phyloP scores from a whole-genome alignment of 2,888 invertebrate genomes.

The Formica aserva region DNA sequence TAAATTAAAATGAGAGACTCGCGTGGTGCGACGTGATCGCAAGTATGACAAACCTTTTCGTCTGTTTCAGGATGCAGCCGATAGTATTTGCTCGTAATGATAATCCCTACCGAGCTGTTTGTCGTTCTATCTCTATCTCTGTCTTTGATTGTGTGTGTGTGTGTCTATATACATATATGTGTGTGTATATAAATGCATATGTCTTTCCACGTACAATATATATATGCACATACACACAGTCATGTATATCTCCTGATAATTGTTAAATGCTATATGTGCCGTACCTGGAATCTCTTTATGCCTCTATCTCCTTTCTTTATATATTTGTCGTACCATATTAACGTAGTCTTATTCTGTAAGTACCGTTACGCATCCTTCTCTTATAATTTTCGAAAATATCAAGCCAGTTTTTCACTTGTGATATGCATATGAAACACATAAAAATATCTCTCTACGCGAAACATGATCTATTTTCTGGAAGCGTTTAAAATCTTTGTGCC shows the following conservation, averaged over 20 bases:
- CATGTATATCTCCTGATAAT: constrained; percentile 82
- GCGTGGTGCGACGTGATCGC: constrained; percentile 61
- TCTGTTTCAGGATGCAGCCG: constrained; percentile 85
- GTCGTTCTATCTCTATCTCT: constrained; percentile 67
- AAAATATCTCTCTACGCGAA: background rate
- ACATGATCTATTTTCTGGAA: background rate
- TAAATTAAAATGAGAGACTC: background rate
- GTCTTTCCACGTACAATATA: constrained; percentile 65
- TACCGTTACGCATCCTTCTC: constrained; percentile 1
- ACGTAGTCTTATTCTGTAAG: constrained; percentile 36
- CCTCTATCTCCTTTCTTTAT: constrained; percentile 61
- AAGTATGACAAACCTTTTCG: constrained; percentile 79
- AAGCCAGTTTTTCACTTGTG: background rate
- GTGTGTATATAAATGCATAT: constrained; percentile 27
- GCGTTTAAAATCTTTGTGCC: background rate
- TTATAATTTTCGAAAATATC: background rate
- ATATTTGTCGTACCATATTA: constrained; percentile 67
- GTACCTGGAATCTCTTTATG: constrained; percentile 78
- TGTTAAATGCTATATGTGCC: constrained; percentile 81
- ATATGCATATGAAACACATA: background rate
- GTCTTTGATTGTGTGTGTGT: constrained; percentile 54
- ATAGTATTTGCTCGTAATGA: constrained; percentile 75
- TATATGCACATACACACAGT: constrained; percentile 58
- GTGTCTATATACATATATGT: constrained; percentile 52
- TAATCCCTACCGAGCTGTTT: constrained; percentile 66